Conservation (phyloP, 2,113 vertebrate genomes). For the Nesogale talazaci region DNA sequence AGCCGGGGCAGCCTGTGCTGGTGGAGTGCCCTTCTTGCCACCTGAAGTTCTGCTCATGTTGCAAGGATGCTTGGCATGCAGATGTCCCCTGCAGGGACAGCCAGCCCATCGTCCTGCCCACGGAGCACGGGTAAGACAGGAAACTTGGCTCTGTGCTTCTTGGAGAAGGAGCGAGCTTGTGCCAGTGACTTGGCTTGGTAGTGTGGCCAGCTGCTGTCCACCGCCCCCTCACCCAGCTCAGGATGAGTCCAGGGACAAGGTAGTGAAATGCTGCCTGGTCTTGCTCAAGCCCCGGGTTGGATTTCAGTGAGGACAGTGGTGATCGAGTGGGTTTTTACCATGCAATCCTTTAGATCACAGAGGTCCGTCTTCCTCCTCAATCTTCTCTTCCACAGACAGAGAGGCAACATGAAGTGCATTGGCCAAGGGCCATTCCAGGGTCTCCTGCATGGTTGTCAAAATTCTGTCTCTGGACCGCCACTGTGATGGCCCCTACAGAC, state of each 20-base stretch:
- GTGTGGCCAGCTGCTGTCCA: background rate
- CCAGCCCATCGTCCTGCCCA: slow-evolving; percentile 81
- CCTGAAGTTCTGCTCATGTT: slow-evolving; percentile 92
- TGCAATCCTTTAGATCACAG: background rate
- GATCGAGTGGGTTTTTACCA: background rate
- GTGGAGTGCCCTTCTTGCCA: slow-evolving; percentile 91
- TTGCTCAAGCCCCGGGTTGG: background rate
- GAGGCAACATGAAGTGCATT: background rate
- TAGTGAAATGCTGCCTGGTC: background rate
- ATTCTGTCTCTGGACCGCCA: background rate
- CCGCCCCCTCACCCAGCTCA: no score
- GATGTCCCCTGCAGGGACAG: slow-evolving; percentile 87
- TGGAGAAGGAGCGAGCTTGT: background rate
- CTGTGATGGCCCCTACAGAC: background rate
- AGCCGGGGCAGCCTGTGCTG: slow-evolving; percentile 83
- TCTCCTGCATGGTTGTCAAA: background rate
- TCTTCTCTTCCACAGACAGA: background rate
- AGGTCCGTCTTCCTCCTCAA: background rate
- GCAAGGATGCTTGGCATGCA: slow-evolving; percentile 91
- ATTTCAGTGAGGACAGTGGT: background rate
- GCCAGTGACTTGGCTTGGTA: background rate
- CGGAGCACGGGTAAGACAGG: slow-evolving; percentile 90
- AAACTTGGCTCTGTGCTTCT: background rate
- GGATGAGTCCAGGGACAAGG: background rate
- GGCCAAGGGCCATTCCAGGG: background rate